Evolutionary conservation across 1,140 invertebrate genomes (phyloP), one percentile per base, ranked within the genome.

Genomic region (Drosophila suzukii): DNA sequence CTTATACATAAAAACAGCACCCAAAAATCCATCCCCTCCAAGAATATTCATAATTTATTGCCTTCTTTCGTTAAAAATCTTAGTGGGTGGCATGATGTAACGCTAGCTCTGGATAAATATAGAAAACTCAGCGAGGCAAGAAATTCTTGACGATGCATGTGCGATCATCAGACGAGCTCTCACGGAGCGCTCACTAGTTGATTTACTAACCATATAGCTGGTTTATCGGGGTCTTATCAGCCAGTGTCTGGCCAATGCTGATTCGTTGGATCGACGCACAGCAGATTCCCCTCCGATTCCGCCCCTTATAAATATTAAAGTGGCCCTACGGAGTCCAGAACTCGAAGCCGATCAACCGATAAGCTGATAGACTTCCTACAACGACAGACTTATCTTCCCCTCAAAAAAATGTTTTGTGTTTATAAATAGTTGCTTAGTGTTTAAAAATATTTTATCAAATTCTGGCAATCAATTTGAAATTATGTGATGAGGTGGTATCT

Each of bases 61-160:
- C 15, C 43, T 20, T 30, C 20, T 44, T 51, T 44, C 1, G 30
- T 12, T 20, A 46, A 56, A 56, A 39, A 53, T 68, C 47, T 49
- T 36, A 46, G 8, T 50, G 38, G n/a, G 46, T 43, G 46, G 36
- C 17, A 66, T 68, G 65, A 70, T 68, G 65, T 65, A 68, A 67
- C 61, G 24, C n/a, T 67, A 46, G 49, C 30, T 49, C 51, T 71
- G 67, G 67, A 70, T 71, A 71, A 71, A 71, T 71, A 71, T 71
- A 71, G 67, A 71, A 71, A 71, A 71, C 51, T 41, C 44, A 70
- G 20, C 20, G 38, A 50, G 38, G 24, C 17, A 39, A 34, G 30
- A 71, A 41, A 47, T 57, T 71, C 67, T 47, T 11, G 24, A 24
- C 43, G 38, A 70, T 71, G 57, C 67, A 49, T 57, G 39, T 71